A percentile compares a stretch with the other conserved stretches of the same genome.
Evolutionary conservation across 2,113 vertebrate species (phyloP).

Genomic region (Eclectus roratus): DNA sequence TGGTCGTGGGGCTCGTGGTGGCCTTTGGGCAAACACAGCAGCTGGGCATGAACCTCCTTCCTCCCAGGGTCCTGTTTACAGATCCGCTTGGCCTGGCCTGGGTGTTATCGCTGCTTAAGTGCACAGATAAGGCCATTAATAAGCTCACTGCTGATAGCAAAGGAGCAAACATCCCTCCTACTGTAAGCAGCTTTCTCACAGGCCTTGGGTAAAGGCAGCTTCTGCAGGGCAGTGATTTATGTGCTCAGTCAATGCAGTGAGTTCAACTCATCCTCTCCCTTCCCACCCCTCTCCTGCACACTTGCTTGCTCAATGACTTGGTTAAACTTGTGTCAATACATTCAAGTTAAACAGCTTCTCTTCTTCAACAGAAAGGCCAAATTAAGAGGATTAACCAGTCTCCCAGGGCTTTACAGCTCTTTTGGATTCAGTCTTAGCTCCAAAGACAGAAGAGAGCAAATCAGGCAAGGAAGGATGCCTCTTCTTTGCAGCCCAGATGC

Average conservation of each 20-base stretch:
- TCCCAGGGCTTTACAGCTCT: neutral
- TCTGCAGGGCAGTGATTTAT: neutral
- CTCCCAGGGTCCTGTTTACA: conserved; percentile 24
- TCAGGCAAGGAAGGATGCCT: neutral
- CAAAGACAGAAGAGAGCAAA: neutral
- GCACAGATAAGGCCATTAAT: conserved; percentile 20
- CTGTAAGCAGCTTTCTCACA: neutral
- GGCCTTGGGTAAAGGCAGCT: neutral
- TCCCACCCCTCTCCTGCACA: neutral
- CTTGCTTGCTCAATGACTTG: neutral
- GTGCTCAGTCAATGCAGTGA: neutral
- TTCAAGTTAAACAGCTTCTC: neutral
- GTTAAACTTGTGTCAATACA: neutral
- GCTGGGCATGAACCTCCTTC: neutral
- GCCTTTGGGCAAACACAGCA: conserved; percentile 8
- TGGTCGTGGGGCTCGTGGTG: neutral
- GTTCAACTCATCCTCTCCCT: neutral
- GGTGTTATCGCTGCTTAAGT: neutral
- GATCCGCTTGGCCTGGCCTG: neutral
- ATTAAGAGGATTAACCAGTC: neutral
- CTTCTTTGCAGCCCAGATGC: neutral
- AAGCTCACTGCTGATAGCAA: neutral
- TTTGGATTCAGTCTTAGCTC: neutral
- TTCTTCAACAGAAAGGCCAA: neutral
- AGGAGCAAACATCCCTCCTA: neutral